Evolutionary conservation across 2,113 vertebrate species (phyloP), one percentile per base, ranked within the genome.

Genomic region (Varanus salvator): DNA sequence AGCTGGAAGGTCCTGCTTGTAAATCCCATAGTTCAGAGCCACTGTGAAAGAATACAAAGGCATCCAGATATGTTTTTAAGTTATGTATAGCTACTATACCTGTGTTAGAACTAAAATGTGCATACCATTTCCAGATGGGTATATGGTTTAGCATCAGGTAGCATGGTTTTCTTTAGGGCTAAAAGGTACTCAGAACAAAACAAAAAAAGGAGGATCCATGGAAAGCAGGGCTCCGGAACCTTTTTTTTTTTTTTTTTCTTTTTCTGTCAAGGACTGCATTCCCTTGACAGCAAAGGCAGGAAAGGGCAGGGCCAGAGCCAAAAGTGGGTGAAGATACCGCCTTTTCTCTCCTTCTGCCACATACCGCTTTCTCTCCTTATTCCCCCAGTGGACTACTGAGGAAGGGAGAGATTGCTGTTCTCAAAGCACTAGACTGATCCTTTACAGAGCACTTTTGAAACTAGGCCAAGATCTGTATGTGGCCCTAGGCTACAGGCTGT

Each of bases 11-110:
- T 99, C 99, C 97, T 99, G 99, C 94, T 99, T 99, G 97, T 99
- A 99, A 95, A 99, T 99, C 89, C 99, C 99, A 85, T 99, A 99
- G 0, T 99, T 99, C 93, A 99, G 97, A 92, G 98, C 98, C 97
- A 99, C 99, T 90, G 66, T 99, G 94, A 2, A 94, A 1, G 66
- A 92, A 44, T 44, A 44, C 38, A 8, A 90, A 89, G 83, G 14
- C 34, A 69, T 52, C 38, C n/a, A 25, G 27, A 6, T 23, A 68
- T 34, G 44, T 80, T n/a, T n/a, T 34, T 44, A 71, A 87, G 44
- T 8, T 77, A 52, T 15, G 1, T 75, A 54, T 15, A 25, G n/a
- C 54, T 60, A 34, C 21, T 25, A 38, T 54, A 71, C 14, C 0
- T 31, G 29, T 31, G 7, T 5, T 31, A 44, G 15, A 64, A 75